phyloP scores from a whole-genome alignment of 2,113 vertebrate genomes.

The Aramus guarauna region DNA sequence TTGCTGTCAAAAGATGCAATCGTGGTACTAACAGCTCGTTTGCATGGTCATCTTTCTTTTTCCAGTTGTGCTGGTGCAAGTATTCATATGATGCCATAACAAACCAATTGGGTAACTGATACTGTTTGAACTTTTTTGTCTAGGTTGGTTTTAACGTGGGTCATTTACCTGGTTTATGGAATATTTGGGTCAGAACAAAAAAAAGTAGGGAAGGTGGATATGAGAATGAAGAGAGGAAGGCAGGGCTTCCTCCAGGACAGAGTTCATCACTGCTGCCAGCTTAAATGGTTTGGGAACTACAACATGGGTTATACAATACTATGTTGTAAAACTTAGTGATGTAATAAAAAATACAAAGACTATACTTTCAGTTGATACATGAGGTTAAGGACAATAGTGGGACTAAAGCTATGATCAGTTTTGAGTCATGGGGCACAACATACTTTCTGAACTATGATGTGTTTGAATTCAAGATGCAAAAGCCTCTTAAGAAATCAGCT shows the following conservation, averaged over 20 bases:
- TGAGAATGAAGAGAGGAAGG: not conserved
- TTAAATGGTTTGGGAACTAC: not conserved
- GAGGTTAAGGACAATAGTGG: not conserved
- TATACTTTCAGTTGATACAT: not conserved
- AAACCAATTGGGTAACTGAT: not conserved
- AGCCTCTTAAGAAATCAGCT: not conserved
- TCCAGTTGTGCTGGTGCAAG: not conserved
- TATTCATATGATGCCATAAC: not conserved
- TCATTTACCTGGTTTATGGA: not conserved
- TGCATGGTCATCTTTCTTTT: not conserved
- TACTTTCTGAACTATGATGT: fast-evolving
- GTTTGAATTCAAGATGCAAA: not conserved
- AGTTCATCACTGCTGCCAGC: not conserved
- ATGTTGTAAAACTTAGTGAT: not conserved
- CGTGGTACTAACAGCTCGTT: not conserved
- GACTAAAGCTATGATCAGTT: not conserved
- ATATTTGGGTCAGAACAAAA: not conserved
- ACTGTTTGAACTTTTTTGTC: not conserved
- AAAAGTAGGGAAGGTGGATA: not conserved
- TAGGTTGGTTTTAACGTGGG: not conserved
- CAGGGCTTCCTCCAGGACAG: not conserved
- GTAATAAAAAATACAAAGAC: not conserved
- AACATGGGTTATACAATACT: not conserved
- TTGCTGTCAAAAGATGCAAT: not conserved
- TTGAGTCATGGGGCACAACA: not conserved